These are phyloP conservation scores for Lypha dubia DNA, from an alignment of 2,888 invertebrate species.

Conservation along the genomic window DNA sequence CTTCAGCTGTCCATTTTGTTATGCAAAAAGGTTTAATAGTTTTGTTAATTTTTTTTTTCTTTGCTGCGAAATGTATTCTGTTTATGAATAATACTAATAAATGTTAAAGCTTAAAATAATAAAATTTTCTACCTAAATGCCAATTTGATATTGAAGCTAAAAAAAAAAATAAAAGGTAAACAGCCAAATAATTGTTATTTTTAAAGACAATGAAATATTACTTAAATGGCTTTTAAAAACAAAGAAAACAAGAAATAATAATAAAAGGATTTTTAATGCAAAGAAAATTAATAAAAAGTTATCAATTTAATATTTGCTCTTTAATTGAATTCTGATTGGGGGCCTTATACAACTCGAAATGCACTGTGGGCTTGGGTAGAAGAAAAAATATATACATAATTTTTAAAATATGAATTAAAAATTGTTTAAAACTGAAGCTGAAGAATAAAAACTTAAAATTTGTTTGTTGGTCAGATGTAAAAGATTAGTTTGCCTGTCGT, in stretches of 20 bases:
- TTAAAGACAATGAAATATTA: not conserved
- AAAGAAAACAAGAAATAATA: not conserved
- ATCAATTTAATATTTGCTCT: not conserved
- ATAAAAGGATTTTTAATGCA: not conserved
- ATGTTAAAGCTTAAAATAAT: slow-evolving; percentile 8
- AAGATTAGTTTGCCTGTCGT: too few species aligned
- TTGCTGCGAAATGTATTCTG: too few species aligned
- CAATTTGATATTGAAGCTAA: slow-evolving; percentile 1
- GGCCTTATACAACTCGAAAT: not conserved
- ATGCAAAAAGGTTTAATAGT: slow-evolving; percentile 29
- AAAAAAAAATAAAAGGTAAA: not conserved
- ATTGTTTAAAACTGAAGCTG: too few species aligned
- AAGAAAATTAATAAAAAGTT: not conserved
- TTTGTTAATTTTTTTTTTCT: not conserved
- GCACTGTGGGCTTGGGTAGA: not conserved
- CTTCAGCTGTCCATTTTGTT: slow-evolving; percentile 25
- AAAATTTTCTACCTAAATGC: slow-evolving; percentile 3
- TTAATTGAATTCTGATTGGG: not conserved
- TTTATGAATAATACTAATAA: slow-evolving; percentile 3
- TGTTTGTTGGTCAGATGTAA: too few species aligned
- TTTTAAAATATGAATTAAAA: too few species aligned
- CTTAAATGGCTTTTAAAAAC: not conserved
- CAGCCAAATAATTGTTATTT: slow-evolving; percentile 2
- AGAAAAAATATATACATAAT: too few species aligned
- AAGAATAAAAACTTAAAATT: too few species aligned